These are phyloP conservation scores for Diorhabda carinulata DNA, from an alignment of 1,140 invertebrate species.

Conservation along the genomic window DNA sequence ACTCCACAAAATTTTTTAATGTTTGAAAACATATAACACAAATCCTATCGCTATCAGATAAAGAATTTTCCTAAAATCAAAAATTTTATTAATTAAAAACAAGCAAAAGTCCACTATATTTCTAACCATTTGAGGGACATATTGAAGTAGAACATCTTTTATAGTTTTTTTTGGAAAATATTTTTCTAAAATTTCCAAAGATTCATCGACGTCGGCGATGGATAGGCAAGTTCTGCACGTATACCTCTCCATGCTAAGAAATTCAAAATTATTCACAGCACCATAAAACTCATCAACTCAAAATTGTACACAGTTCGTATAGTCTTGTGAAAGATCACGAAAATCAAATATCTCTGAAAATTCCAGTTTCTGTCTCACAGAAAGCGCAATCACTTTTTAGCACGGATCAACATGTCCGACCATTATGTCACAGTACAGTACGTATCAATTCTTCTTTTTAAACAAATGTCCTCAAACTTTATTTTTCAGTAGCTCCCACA, in stretches of 20 bases:
- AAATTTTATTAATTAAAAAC: neutral
- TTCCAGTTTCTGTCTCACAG: neutral
- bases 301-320: neutral
- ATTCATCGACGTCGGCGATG: neutral
- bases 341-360: neutral
- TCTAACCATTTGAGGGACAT: constrained; percentile 12
- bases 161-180: constrained; percentile 7
- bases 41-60: constrained; percentile 7
- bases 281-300: constrained; percentile 10
- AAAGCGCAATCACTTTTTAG: neutral
- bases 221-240: constrained; percentile 16
- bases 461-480: too few relatives aligned
- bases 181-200: neutral
- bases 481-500: too few relatives aligned
- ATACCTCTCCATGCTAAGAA: constrained; percentile 6
- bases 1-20: constrained; percentile 5
- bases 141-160: constrained; percentile 12
- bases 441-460: too few relatives aligned
- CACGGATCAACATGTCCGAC: too few relatives aligned
- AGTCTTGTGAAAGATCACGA: neutral
- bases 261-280: neutral
- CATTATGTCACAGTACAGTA: too few relatives aligned
- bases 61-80: neutral
- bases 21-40: constrained; percentile 14
- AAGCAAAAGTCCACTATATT: neutral